Evolutionary conservation across 2,888 invertebrate species (phyloP), one percentile per base, ranked within the genome.

Genomic region (Lottia gigantea): DNA sequence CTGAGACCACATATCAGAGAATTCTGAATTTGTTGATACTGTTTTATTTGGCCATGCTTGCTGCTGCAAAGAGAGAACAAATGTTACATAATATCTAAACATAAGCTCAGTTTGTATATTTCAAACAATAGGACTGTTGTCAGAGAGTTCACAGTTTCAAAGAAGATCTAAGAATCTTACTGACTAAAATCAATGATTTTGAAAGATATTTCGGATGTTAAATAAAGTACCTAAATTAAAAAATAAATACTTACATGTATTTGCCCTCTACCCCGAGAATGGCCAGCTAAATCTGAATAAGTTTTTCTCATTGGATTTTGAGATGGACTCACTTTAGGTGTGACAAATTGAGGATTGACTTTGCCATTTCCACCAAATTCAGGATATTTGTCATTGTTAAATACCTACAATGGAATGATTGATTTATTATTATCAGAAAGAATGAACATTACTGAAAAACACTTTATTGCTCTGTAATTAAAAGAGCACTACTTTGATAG

Each of bases 1-100:
- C 40, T 82, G 78, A 70, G 82, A 83, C 85, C 85, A 85, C 76
- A 84, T 82, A 70, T 78, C 80, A 63, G 80, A 81, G 78, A 85
- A 85, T 68, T 83, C 85, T 25, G 75, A 71, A 64, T 75, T 79
- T n/a, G 68, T 69, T 19, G 70, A 23, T 69, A 65, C 15, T 26
- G 46, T 46, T 66, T 65, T 23, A 23, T 46, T 40, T 15, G 47
- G n/a, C 49, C 31, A 64, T 11, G 26, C n/a, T 64, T 31, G 64
- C 25, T 40, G 64, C 40, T 31, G 16, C 11, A 46, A 31, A 15
- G 15, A 12, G 55, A 55, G 19, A 55, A 55, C 40, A 40, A 66
- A 66, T 26, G 2, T 11, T 46, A 46, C 7, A 19, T 66, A 40
- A n/a, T 66, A 46, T 46, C 1, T 19, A 66, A 14, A 66, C n/a